A percentile compares a stretch with the other conserved stretches of the same genome.
Evolutionary conservation across 2,888 invertebrate species (phyloP).

Genomic region (Diplolepis rosae): DNA sequence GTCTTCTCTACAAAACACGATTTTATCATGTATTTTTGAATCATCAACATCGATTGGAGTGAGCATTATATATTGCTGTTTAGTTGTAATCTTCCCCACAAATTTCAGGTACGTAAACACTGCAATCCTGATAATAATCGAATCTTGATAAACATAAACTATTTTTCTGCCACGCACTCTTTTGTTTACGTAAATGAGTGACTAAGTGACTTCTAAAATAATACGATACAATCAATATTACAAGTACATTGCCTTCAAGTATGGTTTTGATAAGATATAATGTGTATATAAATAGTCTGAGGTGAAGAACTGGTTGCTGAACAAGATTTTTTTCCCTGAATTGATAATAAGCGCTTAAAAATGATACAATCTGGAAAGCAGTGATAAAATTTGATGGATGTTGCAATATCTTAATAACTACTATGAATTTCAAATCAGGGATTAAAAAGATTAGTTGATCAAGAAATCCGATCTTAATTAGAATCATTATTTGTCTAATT

Average conservation of each 20-base stretch:
- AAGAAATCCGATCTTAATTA: no score
- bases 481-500: neutral
- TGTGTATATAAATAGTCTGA: neutral
- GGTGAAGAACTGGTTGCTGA: neutral
- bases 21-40: slow-evolving; percentile 86
- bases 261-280: neutral
- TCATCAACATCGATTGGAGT: slow-evolving; percentile 85
- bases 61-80: slow-evolving; percentile 85
- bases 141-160: neutral
- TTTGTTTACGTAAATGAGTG: neutral
- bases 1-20: slow-evolving; percentile 83
- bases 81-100: slow-evolving; percentile 87
- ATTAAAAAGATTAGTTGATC: no score
- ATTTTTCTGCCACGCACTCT: neutral
- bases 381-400: neutral
- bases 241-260: neutral
- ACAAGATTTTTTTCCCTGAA: neutral
- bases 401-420: no score
- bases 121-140: no score
- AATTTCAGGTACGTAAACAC: slow-evolving; percentile 84
- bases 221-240: neutral
- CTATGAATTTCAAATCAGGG: no score
- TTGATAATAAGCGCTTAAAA: neutral
- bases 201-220: neutral
- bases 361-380: neutral